Percentiles rank a stretch among this genome's conserved stretches.
phyloP scores from a whole-genome alignment of 2,113 vertebrate species.

The Proterorhinus semilunaris region DNA sequence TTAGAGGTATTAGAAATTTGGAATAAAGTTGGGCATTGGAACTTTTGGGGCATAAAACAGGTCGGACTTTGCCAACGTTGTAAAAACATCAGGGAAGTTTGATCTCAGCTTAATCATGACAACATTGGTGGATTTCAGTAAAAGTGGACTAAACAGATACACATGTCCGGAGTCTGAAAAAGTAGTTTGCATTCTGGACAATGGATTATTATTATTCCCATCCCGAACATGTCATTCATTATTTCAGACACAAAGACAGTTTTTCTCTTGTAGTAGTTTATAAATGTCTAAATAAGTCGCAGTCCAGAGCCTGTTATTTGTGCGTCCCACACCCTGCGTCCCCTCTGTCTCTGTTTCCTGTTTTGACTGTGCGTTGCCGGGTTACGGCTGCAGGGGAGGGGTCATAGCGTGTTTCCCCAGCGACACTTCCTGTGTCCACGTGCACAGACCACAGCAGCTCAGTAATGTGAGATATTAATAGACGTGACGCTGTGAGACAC shows the following conservation, averaged over 20 bases:
- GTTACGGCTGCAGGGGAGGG: constrained; percentile 77
- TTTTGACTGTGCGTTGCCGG: constrained; percentile 87
- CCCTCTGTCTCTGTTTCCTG: constrained; percentile 87
- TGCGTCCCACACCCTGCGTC: neutral
- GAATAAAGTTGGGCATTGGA: no score
- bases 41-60: no score
- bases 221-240: neutral
- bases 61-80: no score
- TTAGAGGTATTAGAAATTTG: constrained; percentile 7
- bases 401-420: constrained; percentile 32
- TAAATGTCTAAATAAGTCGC: constrained; percentile 52
- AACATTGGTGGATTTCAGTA: no score
- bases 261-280: neutral
- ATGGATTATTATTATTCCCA: no score
- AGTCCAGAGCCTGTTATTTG: constrained; percentile 69
- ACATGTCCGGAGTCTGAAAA: no score
- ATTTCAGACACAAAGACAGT: neutral
- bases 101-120: no score
- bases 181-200: no score
- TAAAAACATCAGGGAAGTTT: no score
- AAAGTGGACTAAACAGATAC: no score
- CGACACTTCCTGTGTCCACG: constrained; percentile 9
- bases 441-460: constrained; percentile 7
- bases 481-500: neutral
- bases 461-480: constrained; percentile 7